phyloP scores from a whole-genome alignment of 2,797 vertebrate genomes.

The Semotilus atromaculatus region DNA sequence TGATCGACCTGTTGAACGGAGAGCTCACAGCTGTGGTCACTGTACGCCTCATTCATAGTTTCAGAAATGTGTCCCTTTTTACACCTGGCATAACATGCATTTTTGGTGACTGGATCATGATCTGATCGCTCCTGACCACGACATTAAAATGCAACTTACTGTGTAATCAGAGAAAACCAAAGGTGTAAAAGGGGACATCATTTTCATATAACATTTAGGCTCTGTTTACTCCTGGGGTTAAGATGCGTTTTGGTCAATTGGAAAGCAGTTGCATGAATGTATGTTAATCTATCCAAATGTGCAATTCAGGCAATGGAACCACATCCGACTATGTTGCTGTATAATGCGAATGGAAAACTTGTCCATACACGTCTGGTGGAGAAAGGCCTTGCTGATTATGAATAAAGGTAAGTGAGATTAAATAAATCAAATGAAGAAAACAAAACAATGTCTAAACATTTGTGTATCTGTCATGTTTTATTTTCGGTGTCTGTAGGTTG shows the following conservation, averaged over 20 bases:
- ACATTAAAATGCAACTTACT: no score
- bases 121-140: background rate
- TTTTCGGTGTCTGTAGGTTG: constrained; percentile 8
- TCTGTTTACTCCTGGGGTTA: no score
- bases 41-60: background rate
- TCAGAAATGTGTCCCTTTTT: background rate
- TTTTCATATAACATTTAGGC: no score
- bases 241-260: no score
- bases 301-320: constrained; percentile 70
- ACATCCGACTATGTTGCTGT: constrained; percentile 81
- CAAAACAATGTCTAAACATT: background rate
- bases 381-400: constrained; percentile 83
- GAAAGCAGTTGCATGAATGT: background rate
- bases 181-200: no score
- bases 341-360: constrained; percentile 72
- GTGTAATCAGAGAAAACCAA: no score
- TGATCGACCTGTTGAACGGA: constrained; percentile 83
- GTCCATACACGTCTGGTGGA: constrained; percentile 84
- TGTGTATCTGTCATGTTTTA: background rate
- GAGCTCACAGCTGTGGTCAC: constrained; percentile 75
- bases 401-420: constrained; percentile 60
- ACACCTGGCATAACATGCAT: background rate
- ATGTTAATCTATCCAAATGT: background rate
- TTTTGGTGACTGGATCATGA: background rate
- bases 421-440: background rate